Evolutionary conservation across 1,140 invertebrate genomes (phyloP), one percentile per base, ranked within the genome.

Genomic region (Maconellicoccus hirsutus): DNA sequence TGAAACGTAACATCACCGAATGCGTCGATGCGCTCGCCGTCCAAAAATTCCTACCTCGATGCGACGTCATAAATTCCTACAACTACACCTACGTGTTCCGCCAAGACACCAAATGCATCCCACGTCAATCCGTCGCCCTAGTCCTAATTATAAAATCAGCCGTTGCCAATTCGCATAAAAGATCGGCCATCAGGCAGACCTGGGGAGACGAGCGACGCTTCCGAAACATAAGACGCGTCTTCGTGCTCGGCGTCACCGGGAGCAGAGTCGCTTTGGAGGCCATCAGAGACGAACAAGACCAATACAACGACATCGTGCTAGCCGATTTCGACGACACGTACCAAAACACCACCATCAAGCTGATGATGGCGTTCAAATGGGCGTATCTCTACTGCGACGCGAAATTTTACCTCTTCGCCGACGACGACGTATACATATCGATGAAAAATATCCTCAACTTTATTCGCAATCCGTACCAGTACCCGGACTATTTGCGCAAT

Each of bases 341-440:
- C 79, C 96, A 86, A 76, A 96, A 96, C 77, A 96, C 95, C 77
- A 96, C 94, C 0, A 86, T 93, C 19, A 96, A 96, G 82, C 94
- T 91, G 0, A 91, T 96, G 86, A 88, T 91, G 81, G 87, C 87
- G 0, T 86, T 96, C 74, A 87, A 88, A 72, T 96, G 93, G 93
- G 84, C 86, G n/a, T 83, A 86, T 27, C 83, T 86, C 66, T 83
- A 85, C 76, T 96, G 92, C 78, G 84, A 84, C 39, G 87, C 91
- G 0, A 87, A 89, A 74, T 95, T 88, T 79, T 92, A 92, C 73
- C 83, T 95, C 76, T 95, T 96, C 80, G 86, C 89, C 14, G 93
- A 96, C 79, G 94, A 97, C 78, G 94, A 96, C 77, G 92, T 94
- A 81, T 96, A 94, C 78, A 85, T 96, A 23, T 95, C 92, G 1